A percentile compares a stretch with the other conserved stretches of the same genome.
These are phyloP conservation scores for Spheniscus humboldti DNA, from an alignment of 2,797 vertebrate genomes.

Conservation along the genomic window DNA sequence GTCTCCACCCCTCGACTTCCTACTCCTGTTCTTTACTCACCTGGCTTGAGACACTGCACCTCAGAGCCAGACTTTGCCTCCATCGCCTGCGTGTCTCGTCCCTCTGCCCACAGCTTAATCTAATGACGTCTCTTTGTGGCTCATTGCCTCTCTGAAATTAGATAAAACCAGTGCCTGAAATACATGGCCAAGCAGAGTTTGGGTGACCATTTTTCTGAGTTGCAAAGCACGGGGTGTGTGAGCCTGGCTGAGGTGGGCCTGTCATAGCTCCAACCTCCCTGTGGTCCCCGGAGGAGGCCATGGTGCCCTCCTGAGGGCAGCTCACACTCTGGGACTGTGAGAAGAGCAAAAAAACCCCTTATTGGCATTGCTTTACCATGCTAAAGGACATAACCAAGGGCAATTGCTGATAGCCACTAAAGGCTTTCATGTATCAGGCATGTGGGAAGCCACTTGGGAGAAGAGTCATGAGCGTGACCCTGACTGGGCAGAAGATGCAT, in stretches of 20 bases:
- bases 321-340: background rate
- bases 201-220: background rate
- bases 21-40: background rate
- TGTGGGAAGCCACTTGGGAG: background rate
- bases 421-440: background rate
- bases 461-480: background rate
- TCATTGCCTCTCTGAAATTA: background rate
- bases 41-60: background rate
- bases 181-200: background rate
- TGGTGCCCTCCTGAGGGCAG: background rate
- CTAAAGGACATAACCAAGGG: background rate
- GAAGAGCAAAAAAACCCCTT: background rate
- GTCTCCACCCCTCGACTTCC: background rate
- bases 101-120: background rate
- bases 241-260: background rate
- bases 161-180: background rate
- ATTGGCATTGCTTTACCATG: background rate
- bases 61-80: background rate
- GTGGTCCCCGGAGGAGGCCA: background rate
- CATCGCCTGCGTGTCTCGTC: fast-evolving
- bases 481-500: background rate
- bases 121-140: fast-evolving
- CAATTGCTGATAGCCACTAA: background rate
- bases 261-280: background rate
- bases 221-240: background rate